Conservation (phyloP, 2,888 invertebrate species). For the Eupithecia centaureata region DNA sequence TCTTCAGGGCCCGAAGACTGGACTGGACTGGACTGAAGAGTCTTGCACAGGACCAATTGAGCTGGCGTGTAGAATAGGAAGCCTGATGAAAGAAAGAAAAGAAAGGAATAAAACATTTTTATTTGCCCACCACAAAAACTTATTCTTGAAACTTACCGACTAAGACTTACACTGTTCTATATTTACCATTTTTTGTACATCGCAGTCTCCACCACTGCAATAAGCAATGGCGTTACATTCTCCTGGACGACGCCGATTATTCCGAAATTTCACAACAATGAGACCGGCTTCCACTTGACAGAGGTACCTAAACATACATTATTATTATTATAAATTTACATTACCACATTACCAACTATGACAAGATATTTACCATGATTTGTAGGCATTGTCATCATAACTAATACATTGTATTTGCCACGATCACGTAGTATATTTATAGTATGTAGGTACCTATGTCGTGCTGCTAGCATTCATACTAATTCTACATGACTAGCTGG, state of each 20-base stretch:
- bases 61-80: too few species aligned
- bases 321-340: too few species aligned
- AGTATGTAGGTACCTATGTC: neutral
- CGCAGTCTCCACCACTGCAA: constrained; percentile 65
- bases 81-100: too few species aligned
- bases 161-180: neutral
- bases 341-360: too few species aligned
- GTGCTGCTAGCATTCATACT: neutral
- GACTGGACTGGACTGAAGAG: too few species aligned
- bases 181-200: constrained; percentile 25
- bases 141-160: too few species aligned
- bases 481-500: neutral
- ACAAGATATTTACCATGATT: neutral
- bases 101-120: too few species aligned
- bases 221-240: constrained; percentile 60
- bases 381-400: neutral
- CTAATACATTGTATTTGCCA: neutral
- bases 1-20: too few species aligned
- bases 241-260: constrained; percentile 67
- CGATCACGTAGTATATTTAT: neutral
- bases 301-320: constrained; percentile 58
- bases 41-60: too few species aligned
- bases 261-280: constrained; percentile 60
- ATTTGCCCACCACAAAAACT: too few species aligned
- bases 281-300: constrained; percentile 55